Conservation (phyloP, 2,888 invertebrate genomes). For the Micoletzkya japonica region DNA sequence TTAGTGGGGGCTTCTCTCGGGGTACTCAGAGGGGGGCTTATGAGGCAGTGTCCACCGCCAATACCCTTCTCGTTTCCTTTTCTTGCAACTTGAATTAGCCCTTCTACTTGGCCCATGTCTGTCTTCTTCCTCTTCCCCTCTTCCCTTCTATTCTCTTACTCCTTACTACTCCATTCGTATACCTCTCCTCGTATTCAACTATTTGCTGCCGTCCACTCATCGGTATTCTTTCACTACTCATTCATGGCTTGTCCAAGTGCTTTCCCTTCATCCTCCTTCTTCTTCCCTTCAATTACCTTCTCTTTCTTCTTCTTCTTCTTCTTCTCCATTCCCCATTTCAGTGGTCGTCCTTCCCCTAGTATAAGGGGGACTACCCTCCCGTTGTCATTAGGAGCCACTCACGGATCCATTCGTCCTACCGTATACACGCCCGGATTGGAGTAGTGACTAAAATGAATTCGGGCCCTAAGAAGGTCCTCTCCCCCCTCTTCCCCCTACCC, state of each 20-base stretch:
- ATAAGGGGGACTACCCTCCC: too few relatives aligned
- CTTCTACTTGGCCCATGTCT: not conserved
- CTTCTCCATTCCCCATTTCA: not conserved
- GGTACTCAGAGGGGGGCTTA: conserved; percentile 18
- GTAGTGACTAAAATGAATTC: too few relatives aligned
- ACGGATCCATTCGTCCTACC: too few relatives aligned
- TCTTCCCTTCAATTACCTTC: not conserved
- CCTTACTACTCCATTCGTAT: conserved; percentile 7
- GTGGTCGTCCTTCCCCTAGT: too few relatives aligned
- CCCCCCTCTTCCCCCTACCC: too few relatives aligned
- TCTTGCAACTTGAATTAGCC: not conserved
- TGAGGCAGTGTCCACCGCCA: conserved; percentile 6
- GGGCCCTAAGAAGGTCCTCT: too few relatives aligned
- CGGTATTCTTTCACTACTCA: not conserved
- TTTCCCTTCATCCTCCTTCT: not conserved
- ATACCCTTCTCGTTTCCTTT: conserved; percentile 8
- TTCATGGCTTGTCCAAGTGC: not conserved
- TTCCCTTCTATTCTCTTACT: not conserved
- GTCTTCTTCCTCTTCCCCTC: conserved; percentile 17
- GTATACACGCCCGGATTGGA: too few relatives aligned
- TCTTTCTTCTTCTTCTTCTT: not conserved
- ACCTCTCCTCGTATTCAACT: not conserved
- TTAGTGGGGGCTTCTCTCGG: conserved; percentile 20
- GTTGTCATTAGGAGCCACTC: too few relatives aligned
- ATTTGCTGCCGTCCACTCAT: not conserved